Conservation (phyloP, 2,888 invertebrate species). For the Calameuta idolon region DNA sequence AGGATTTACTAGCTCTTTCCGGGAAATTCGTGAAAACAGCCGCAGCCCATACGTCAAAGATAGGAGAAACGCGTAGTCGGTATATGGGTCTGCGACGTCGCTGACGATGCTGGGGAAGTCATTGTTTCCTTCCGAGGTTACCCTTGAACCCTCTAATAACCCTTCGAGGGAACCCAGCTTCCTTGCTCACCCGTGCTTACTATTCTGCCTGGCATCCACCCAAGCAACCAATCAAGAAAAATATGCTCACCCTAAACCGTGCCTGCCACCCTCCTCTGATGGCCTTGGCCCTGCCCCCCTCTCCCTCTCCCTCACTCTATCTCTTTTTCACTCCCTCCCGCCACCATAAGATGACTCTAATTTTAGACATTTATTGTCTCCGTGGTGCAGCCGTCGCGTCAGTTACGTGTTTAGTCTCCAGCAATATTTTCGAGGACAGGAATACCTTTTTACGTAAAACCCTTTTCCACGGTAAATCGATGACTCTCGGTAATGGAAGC, state of each 20-base stretch:
- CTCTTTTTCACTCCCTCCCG: neutral
- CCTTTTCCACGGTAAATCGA: slow-evolving; percentile 6
- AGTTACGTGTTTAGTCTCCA: slow-evolving; percentile 16
- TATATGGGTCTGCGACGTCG: neutral
- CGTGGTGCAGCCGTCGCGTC: neutral
- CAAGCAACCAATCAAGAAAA: neutral
- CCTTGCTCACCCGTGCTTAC: neutral
- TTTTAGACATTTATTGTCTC: slow-evolving; percentile 17
- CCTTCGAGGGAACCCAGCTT: neutral
- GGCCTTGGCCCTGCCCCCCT: slow-evolving; percentile 1
- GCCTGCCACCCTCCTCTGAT: neutral
- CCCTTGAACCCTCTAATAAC: neutral
- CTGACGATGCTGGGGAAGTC: neutral
- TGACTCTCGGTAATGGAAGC: neutral
- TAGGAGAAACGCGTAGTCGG: neutral
- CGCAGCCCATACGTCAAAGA: slow-evolving; percentile 36
- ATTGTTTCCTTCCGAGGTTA: neutral
- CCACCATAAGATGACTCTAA: slow-evolving; percentile 5
- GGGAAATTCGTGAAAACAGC: slow-evolving; percentile 39
- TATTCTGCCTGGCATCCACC: neutral
- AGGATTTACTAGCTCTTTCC: slow-evolving; percentile 38
- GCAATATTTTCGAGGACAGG: slow-evolving; percentile 16
- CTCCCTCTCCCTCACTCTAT: neutral
- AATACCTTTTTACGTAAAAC: slow-evolving; percentile 12
- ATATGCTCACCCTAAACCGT: neutral